phyloP scores from a whole-genome alignment of 1,140 invertebrate species.

The Nasonia longicornis region DNA sequence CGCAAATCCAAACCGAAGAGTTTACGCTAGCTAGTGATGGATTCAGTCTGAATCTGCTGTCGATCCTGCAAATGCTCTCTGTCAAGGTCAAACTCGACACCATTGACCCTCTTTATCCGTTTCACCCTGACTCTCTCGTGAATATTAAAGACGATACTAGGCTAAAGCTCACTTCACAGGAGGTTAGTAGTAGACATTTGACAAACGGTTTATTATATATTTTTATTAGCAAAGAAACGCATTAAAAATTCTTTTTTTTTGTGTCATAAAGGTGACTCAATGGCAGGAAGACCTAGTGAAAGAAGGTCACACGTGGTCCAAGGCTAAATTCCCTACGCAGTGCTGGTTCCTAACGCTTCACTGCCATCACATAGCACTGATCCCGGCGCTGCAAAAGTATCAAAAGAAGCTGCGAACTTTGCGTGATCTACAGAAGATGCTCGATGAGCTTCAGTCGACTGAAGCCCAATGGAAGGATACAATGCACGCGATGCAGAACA shows the following conservation, averaged over 20 bases:
- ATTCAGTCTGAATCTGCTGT: slow-evolving; percentile 93
- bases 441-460: slow-evolving; percentile 86
- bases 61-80: slow-evolving; percentile 88
- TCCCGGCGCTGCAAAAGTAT: slow-evolving; percentile 90
- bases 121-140: slow-evolving; percentile 83
- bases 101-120: slow-evolving; percentile 89
- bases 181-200: slow-evolving; percentile 64
- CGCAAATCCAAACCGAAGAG: slow-evolving; percentile 91
- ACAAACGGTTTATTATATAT: not conserved
- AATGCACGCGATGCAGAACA: slow-evolving; percentile 83
- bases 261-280: slow-evolving; percentile 66
- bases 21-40: slow-evolving; percentile 88
- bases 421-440: slow-evolving; percentile 90
- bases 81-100: slow-evolving; percentile 87
- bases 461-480: slow-evolving; percentile 87
- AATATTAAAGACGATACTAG: slow-evolving; percentile 87
- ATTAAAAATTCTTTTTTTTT: not conserved
- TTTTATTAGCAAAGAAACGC: not conserved
- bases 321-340: slow-evolving; percentile 93
- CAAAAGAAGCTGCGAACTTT: slow-evolving; percentile 85
- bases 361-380: slow-evolving; percentile 90
- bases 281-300: slow-evolving; percentile 77
- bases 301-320: slow-evolving; percentile 74
- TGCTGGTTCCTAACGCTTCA: slow-evolving; percentile 97
- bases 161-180: slow-evolving; percentile 83